phyloP scores from a whole-genome alignment of 2,113 vertebrate genomes.

The Sinocyclocheilus rhinocerous region DNA sequence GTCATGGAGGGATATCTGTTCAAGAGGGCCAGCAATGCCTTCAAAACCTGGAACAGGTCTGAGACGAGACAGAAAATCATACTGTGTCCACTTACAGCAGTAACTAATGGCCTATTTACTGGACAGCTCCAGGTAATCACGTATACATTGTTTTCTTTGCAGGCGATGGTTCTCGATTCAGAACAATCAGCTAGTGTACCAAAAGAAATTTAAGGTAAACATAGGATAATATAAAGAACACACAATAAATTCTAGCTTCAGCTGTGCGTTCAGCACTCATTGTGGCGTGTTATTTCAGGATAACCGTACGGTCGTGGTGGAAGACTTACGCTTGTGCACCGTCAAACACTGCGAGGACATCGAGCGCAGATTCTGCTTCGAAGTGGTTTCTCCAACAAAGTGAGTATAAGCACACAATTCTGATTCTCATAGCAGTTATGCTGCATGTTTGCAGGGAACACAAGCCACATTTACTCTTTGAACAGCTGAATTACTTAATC shows the following conservation, averaged over 20 bases:
- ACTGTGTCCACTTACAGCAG: background rate
- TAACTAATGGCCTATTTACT: no score
- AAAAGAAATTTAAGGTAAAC: conserved; percentile 98
- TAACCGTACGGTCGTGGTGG: conserved; percentile 95
- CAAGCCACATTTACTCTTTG: no score
- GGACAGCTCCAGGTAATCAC: background rate
- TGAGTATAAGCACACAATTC: conserved; percentile 64
- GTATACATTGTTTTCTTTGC: conserved; percentile 62
- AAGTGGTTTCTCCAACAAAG: conserved; percentile 98
- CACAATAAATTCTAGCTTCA: background rate
- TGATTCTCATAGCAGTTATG: background rate
- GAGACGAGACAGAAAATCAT: background rate
- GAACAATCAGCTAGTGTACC: conserved; percentile 98
- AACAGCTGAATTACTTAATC: no score
- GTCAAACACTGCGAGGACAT: conserved; percentile 97
- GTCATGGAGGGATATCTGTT: conserved; percentile 99
- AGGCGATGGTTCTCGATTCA: conserved; percentile 99
- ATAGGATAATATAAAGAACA: background rate
- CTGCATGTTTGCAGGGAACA: background rate
- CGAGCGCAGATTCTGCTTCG: conserved; percentile 96
- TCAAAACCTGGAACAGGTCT: conserved; percentile 99
- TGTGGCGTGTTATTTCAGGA: conserved; percentile 75
- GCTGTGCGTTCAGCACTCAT: background rate
- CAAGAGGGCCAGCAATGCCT: conserved; percentile 98
- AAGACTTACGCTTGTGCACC: conserved; percentile 93